Evolutionary conservation across 2,888 invertebrate genomes (phyloP), one percentile per base, ranked within the genome.

Genomic region (Apocheima hispidaria): DNA sequence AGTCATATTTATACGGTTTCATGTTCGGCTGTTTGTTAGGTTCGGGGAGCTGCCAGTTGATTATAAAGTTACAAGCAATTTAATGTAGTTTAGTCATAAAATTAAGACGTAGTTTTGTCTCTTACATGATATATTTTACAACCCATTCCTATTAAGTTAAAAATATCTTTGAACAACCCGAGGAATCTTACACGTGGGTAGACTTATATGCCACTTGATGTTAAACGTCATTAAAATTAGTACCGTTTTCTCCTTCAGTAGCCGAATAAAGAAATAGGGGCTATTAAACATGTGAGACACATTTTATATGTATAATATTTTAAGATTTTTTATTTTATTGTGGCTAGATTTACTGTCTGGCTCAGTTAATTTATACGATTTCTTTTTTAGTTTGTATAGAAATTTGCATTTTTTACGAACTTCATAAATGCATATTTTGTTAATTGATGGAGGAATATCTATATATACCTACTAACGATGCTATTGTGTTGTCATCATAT

Each of bases 231-330:
- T 74, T 82, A 80, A 81, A 83, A 83, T 76, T 74, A 70, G 75
- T 76, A 73, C 72, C 70, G 68, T 68, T 67, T 68, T 65, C 67
- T 67, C 58, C 71, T 86, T 84, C 89, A 86, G 90, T 81, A 89
- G 90, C 88, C 74, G 75, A 79, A 83, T 81, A 76, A 82, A 84
- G 78, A 87, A 84, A 84, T 81, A 84, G 75, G 71, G 76, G 77
- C 83, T 79, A 84, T 87, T 83, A 83, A 84, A 82, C 70, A 75
- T 73, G 72, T 77, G 78, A 82, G 84, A 86, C 84, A 87, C 77
- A 77, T 87, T 87, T 70, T 87, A 88, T 84, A 77, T 65, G 69
- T 70, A 75, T 76, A 81, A 81, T 88, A 88, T 81, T 79, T 88
- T 77, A 82, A 75, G 74, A 75, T 79, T 84, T 51, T 83, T 83